These are phyloP conservation scores for Dicycla oo DNA, from an alignment of 2,888 invertebrate genomes.

Conservation along the genomic window DNA sequence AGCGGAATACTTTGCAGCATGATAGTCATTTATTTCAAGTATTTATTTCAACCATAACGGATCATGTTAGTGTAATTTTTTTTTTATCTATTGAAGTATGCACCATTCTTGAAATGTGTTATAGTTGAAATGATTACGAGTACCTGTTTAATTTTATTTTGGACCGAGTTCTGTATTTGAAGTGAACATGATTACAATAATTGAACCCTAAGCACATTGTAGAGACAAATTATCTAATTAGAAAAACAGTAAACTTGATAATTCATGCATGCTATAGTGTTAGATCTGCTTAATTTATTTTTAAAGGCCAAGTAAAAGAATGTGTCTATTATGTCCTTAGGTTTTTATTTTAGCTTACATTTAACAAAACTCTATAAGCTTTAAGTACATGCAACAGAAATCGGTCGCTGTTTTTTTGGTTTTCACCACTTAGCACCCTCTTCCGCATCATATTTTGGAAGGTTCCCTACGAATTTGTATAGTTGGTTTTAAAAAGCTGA, in stretches of 20 bases:
- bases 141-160: slow-evolving; percentile 45
- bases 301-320: slow-evolving; percentile 8
- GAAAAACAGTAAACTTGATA: slow-evolving; percentile 6
- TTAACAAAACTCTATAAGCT: slow-evolving; percentile 52
- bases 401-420: slow-evolving; percentile 51
- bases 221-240: slow-evolving; percentile 16
- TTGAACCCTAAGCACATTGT: slow-evolving; percentile 46
- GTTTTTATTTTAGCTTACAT: slow-evolving; percentile 47
- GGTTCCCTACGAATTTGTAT: slow-evolving; percentile 36
- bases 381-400: slow-evolving; percentile 55
- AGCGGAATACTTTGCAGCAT: slow-evolving; percentile 66
- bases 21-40: slow-evolving; percentile 52
- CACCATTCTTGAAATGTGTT: slow-evolving; percentile 26
- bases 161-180: slow-evolving; percentile 60
- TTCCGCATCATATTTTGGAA: slow-evolving; percentile 12
- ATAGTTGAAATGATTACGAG: slow-evolving; percentile 58
- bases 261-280: slow-evolving; percentile 46
- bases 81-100: neutral
- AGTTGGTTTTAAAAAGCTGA: neutral
- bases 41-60: slow-evolving; percentile 55
- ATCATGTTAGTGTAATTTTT: neutral
- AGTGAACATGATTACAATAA: slow-evolving; percentile 33
- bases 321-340: slow-evolving; percentile 37
- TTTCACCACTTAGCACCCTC: slow-evolving; percentile 36
- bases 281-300: slow-evolving; percentile 43